phyloP scores from a whole-genome alignment of 2,797 vertebrate species.

The Lagocephalus sceleratus region DNA sequence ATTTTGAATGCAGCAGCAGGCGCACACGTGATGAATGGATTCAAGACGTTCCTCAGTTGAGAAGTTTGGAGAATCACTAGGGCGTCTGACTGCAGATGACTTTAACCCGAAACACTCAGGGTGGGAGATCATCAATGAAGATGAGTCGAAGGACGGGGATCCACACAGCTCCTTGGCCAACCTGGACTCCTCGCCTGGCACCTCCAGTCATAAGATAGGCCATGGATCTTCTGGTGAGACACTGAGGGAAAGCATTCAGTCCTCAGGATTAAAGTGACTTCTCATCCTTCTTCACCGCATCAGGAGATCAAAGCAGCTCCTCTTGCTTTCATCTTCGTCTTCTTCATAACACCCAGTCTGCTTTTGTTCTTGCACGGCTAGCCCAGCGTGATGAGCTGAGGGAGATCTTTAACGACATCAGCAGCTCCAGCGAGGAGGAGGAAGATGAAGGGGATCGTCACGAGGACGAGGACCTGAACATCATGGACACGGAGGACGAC shows the following conservation, averaged over 20 bases:
- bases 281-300: neutral
- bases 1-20: constrained; percentile 20
- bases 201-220: constrained; percentile 81
- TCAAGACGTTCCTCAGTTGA: neutral
- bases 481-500: constrained; percentile 95
- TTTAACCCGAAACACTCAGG: constrained; percentile 80
- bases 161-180: constrained; percentile 82
- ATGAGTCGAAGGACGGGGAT: constrained; percentile 87
- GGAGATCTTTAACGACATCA: constrained; percentile 98
- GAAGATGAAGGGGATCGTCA: constrained; percentile 89
- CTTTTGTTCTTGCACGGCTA: constrained; percentile 33
- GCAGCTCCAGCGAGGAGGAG: constrained; percentile 97
- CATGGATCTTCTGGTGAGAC: constrained; percentile 79
- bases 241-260: neutral
- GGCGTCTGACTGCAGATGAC: constrained; percentile 37
- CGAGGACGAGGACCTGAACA: constrained; percentile 95
- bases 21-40: neutral
- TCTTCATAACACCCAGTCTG: neutral
- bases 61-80: neutral
- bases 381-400: constrained; percentile 89
- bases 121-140: constrained; percentile 92
- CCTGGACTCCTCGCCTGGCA: constrained; percentile 83
- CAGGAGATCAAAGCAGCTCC: too few relatives aligned
- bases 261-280: neutral
- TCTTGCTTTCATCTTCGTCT: too few relatives aligned